phyloP scores from a whole-genome alignment of 2,888 invertebrate genomes.

The Dioctria linearis region DNA sequence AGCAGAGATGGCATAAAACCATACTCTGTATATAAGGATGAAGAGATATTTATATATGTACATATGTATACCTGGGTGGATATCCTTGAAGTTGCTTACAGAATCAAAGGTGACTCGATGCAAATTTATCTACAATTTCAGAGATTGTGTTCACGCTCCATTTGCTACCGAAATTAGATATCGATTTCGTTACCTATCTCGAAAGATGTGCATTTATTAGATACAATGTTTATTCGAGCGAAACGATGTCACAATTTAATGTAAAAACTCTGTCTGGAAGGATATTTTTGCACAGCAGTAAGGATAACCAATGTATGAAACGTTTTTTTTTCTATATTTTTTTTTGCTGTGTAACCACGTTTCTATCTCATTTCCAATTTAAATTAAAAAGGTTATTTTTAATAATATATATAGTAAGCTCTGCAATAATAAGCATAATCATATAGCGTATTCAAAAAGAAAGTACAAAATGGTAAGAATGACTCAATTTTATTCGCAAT shows the following conservation, averaged over 20 bases:
- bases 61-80: not conserved
- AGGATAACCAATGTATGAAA: not conserved
- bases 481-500: too few species aligned
- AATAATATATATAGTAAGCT: too few species aligned
- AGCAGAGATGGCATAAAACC: not conserved
- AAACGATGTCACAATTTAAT: slow-evolving; percentile 42
- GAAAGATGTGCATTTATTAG: slow-evolving; percentile 46
- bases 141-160: slow-evolving; percentile 51
- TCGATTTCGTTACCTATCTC: slow-evolving; percentile 40
- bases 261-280: slow-evolving; percentile 16
- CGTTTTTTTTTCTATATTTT: too few species aligned
- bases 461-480: too few species aligned
- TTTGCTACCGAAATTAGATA: slow-evolving; percentile 50
- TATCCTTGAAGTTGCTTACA: slow-evolving; percentile 3
- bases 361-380: too few species aligned
- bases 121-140: slow-evolving; percentile 51
- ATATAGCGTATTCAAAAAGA: too few species aligned
- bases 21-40: not conserved
- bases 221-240: slow-evolving; percentile 37
- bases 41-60: not conserved
- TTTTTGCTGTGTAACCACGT: too few species aligned
- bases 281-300: not conserved
- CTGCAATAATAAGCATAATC: too few species aligned
- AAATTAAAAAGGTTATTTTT: too few species aligned
- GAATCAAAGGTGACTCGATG: slow-evolving; percentile 49